Base-by-base conservation (phyloP, 2,113 vertebrate species). In the Halcyon senegalensis region DNA sequence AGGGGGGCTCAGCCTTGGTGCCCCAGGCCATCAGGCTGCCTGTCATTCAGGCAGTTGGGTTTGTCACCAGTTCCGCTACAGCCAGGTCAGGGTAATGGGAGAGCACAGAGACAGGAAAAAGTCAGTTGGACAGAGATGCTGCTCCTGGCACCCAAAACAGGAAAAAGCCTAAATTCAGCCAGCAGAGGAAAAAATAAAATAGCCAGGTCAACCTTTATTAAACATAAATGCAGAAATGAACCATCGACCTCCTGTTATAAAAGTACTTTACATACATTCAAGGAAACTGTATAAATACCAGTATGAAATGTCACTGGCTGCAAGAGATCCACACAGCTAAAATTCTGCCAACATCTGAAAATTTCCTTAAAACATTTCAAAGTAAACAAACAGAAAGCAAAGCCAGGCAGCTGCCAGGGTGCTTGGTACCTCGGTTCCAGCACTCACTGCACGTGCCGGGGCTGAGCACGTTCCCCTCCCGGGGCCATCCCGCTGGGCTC, bases 231-330 rank as follows among this genome's bases (percentile, higher is more conserved):
- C 90, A 95, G 70, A 95, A 87, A 94, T 33, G 89, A 93, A 93
- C 94, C 92, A 84, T 75, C 84, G 73, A 83, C 94, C 74, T 93
- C 88, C 84, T 77, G 24, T 85, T 89, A 96, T 60, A 92, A 94
- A 97, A 97, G 92, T 76, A 85, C 76, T 93, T 93, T 83, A 97
- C 93, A 92, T 88, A 96, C 93, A 96, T 94, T 92, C 92, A 94
- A 90, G 76, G 87, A 89, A 88, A 94, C 84, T 2, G 18, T 95
- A 93, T 94, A 94, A 97, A 96, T 90, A 97, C 44, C 87, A 56
- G 69, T 90, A 94, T 58, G 91, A 96, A 97, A 94, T 68, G 78
- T 77, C 92, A 91, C 76, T 82, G 90, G 89, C 95, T 88, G 87
- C 41, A n/a, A 69, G 37, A 94, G 79, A 69, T 93, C 68, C 73